Evolutionary conservation across 2,888 invertebrate genomes (phyloP).

Genomic region (Amiota communis): DNA sequence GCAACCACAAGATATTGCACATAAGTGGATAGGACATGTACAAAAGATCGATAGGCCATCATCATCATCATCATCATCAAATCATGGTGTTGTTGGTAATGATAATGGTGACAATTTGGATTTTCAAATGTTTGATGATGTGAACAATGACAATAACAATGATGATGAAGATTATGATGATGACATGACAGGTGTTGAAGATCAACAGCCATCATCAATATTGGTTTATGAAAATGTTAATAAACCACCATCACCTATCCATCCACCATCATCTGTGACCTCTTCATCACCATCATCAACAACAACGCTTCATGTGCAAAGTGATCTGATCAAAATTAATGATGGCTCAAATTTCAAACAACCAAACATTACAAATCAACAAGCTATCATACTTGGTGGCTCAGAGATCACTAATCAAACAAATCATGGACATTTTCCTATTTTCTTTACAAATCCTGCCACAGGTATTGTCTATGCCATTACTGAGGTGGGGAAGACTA

Average conservation of each 20-base stretch:
- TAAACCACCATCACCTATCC: not conserved
- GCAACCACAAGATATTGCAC: not conserved
- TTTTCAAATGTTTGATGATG: slow-evolving; percentile 52
- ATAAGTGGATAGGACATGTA: slow-evolving; percentile 30
- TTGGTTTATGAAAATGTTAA: slow-evolving; percentile 43
- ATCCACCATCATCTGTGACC: not conserved
- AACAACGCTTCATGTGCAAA: slow-evolving; percentile 45
- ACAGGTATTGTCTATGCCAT: slow-evolving; percentile 71
- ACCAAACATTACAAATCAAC: not conserved
- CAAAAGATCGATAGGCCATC: slow-evolving; percentile 32
- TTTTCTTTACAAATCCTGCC: slow-evolving; percentile 70
- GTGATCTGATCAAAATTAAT: slow-evolving; percentile 47
- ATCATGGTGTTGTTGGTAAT: not conserved
- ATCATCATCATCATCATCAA: not conserved
- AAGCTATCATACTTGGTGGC: not conserved
- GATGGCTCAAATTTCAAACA: slow-evolving; percentile 36
- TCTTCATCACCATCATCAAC: not conserved
- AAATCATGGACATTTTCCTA: slow-evolving; percentile 56
- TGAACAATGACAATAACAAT: no score
- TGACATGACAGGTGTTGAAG: slow-evolving; percentile 10
- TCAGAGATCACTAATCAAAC: not conserved
- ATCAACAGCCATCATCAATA: slow-evolving; percentile 32
- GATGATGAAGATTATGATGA: slow-evolving; percentile 40
- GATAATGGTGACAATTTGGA: slow-evolving; percentile 41
- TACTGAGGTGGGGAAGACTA: slow-evolving; percentile 62